Conservation (phyloP, 2,888 invertebrate genomes). For the Colostygia pectinataria region DNA sequence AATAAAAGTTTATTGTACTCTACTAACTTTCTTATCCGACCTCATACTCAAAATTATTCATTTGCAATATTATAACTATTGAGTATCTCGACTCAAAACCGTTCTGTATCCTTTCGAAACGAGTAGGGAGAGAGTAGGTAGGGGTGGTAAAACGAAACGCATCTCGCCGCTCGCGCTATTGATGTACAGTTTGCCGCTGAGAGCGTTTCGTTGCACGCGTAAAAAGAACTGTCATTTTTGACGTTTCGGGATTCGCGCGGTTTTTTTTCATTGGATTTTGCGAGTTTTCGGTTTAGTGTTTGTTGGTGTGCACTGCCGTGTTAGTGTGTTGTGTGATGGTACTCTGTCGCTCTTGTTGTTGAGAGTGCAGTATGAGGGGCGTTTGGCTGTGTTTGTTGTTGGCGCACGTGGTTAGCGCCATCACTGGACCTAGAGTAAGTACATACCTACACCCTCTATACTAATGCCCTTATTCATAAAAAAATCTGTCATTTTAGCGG, state of each 20-base stretch:
- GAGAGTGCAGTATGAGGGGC: slow-evolving; percentile 77
- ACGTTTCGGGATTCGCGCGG: slow-evolving; percentile 43
- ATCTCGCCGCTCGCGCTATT: slow-evolving; percentile 65
- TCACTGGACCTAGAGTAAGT: slow-evolving; percentile 76
- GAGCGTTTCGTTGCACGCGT: slow-evolving; percentile 58
- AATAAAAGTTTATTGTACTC: slow-evolving; percentile 33
- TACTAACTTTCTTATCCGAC: slow-evolving; percentile 32
- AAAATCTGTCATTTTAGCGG: too few species aligned
- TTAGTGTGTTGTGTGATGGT: slow-evolving; percentile 73
- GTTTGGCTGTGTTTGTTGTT: slow-evolving; percentile 68
- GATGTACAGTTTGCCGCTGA: slow-evolving; percentile 58
- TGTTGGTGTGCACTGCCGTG: slow-evolving; percentile 46
- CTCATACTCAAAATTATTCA: slow-evolving; percentile 42
- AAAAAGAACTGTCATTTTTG: slow-evolving; percentile 40
- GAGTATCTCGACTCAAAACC: slow-evolving; percentile 30
- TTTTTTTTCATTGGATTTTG: slow-evolving; percentile 29
- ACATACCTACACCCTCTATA: too few species aligned
- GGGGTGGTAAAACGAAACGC: slow-evolving; percentile 78
- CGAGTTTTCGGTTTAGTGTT: slow-evolving; percentile 33
- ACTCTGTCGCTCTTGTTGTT: slow-evolving; percentile 70
- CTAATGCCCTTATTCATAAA: too few species aligned
- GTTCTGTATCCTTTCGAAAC: slow-evolving; percentile 75
- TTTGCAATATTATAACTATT: slow-evolving; percentile 67
- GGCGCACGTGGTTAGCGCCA: slow-evolving; percentile 77
- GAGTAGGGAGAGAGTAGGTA: slow-evolving; percentile 70